phyloP scores from a whole-genome alignment of 1,140 invertebrate genomes.

The Heliconius himera region DNA sequence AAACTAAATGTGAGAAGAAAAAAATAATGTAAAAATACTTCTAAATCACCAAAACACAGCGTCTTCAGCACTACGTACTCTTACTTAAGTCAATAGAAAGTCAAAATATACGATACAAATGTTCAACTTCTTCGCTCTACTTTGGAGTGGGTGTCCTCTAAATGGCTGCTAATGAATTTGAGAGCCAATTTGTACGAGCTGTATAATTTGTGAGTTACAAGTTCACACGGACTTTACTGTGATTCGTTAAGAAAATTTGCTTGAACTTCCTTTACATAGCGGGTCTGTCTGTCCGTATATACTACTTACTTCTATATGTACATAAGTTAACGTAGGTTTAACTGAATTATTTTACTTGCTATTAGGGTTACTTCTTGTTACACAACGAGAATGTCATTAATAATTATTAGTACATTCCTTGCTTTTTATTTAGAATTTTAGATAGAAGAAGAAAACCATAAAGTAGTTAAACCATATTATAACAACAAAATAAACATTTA shows the following conservation, averaged over 20 bases:
- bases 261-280: not conserved
- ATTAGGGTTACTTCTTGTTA: no score
- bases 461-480: no score
- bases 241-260: conserved; percentile 36
- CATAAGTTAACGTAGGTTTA: not conserved
- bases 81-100: conserved; percentile 9
- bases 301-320: not conserved
- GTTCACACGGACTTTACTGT: conserved; percentile 52
- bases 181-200: conserved; percentile 58
- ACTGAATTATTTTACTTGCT: not conserved
- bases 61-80: not conserved
- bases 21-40: no score
- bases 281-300: not conserved
- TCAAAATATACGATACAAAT: conserved; percentile 1
- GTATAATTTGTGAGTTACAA: conserved; percentile 52
- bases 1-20: no score
- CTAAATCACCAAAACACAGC: no score
- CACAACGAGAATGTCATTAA: no score
- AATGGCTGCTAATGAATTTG: conserved; percentile 52
- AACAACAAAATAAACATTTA: no score
- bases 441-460: no score
- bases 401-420: no score
- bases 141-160: conserved; percentile 28
- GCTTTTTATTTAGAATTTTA: no score
- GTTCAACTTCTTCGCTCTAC: not conserved